Percentiles rank a stretch among this genome's conserved stretches.
phyloP scores from a whole-genome alignment of 2,113 vertebrate genomes.

The Calypte anna region DNA sequence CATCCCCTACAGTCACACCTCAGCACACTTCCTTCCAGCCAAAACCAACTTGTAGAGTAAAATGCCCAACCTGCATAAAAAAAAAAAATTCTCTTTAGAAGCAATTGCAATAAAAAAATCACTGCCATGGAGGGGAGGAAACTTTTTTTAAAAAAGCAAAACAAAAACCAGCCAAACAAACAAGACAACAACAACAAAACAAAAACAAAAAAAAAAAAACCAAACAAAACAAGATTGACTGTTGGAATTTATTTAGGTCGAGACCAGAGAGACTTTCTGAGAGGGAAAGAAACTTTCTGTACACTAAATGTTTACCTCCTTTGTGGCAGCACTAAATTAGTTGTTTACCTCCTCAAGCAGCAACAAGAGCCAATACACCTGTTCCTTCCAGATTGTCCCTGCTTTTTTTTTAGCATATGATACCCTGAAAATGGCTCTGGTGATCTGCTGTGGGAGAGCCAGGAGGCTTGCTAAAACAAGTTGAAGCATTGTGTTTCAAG shows the following conservation, averaged over 20 bases:
- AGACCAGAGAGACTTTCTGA: not conserved
- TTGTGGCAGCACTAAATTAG: slow-evolving; percentile 44
- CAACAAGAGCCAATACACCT: slow-evolving; percentile 61
- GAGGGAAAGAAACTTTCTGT: slow-evolving; percentile 12
- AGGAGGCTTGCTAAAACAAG: slow-evolving; percentile 13
- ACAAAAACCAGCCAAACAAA: too few relatives aligned
- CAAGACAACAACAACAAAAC: too few relatives aligned
- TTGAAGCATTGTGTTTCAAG: slow-evolving; percentile 10
- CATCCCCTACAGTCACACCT: not conserved
- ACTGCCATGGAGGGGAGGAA: not conserved
- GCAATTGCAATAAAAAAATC: not conserved
- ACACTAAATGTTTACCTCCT: slow-evolving; percentile 32
- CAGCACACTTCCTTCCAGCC: not conserved
- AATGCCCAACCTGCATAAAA: not conserved
- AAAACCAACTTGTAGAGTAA: not conserved
- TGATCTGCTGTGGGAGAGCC: slow-evolving; percentile 6
- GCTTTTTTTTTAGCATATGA: not conserved
- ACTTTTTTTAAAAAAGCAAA: not conserved
- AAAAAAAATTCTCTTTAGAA: not conserved
- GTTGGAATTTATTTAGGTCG: slow-evolving; percentile 29
- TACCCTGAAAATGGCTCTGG: slow-evolving; percentile 8
- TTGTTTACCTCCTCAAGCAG: slow-evolving; percentile 48
- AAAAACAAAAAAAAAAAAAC: too few relatives aligned
- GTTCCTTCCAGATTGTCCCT: slow-evolving; percentile 64
- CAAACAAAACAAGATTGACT: not conserved